These are phyloP conservation scores for Ypsolopha sequella DNA, from an alignment of 2,888 invertebrate species.

Conservation along the genomic window DNA sequence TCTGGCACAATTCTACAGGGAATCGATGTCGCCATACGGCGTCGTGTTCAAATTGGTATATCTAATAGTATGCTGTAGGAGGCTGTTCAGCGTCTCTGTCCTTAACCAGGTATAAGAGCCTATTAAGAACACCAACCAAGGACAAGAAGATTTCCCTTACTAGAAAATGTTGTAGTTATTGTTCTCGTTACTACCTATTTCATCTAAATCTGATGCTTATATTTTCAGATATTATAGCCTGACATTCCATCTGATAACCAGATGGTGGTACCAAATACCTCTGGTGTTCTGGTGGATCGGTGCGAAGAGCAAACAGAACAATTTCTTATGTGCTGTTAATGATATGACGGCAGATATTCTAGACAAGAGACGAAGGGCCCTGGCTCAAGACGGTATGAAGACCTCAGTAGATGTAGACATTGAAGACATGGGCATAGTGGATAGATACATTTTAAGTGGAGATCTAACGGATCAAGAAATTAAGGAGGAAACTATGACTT, in stretches of 20 bases:
- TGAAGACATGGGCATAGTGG: conserved; percentile 33
- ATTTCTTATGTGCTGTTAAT: conserved; percentile 20
- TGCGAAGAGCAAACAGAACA: conserved; percentile 18
- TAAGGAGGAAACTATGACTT: conserved; percentile 30
- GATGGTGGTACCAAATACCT: conserved; percentile 50
- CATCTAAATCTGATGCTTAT: neutral
- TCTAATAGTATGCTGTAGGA: too few species aligned
- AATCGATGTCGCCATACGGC: too few species aligned
- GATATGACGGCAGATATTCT: conserved; percentile 32
- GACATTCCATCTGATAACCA: conserved; percentile 38
- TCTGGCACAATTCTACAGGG: too few species aligned
- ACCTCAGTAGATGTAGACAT: conserved; percentile 13
- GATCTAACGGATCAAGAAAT: conserved; percentile 34
- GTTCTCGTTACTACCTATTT: too few species aligned
- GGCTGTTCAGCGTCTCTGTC: too few species aligned
- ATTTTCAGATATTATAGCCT: conserved; percentile 21
- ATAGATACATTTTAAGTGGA: conserved; percentile 34
- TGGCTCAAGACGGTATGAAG: conserved; percentile 11
- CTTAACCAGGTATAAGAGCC: too few species aligned
- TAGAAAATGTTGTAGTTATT: too few species aligned
- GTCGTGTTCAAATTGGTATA: too few species aligned
- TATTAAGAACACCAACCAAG: too few species aligned
- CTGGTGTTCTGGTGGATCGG: conserved; percentile 34
- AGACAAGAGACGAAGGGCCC: conserved; percentile 21
- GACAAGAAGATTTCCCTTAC: too few species aligned